phyloP scores from a whole-genome alignment of 2,113 vertebrate genomes.

The Osmerus eperlanus region DNA sequence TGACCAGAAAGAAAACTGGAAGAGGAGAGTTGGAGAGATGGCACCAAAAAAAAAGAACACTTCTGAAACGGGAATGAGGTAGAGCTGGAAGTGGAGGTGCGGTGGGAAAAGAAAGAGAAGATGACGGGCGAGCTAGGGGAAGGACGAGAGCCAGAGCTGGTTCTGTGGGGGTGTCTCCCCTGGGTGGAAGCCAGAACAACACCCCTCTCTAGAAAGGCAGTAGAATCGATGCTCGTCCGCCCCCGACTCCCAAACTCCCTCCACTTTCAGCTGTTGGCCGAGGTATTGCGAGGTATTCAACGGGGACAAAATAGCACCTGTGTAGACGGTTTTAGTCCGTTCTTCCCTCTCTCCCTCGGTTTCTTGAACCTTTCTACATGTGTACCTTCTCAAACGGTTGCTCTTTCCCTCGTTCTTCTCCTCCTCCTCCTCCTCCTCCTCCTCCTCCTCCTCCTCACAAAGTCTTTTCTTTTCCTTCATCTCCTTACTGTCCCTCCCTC shows the following conservation, averaged over 20 bases:
- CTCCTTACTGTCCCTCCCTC: too few species aligned
- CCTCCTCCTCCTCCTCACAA: too few species aligned
- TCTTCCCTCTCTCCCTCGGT: not conserved
- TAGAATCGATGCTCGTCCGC: conserved; percentile 36
- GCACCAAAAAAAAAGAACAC: too few species aligned
- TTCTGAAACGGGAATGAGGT: not conserved
- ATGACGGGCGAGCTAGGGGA: too few species aligned
- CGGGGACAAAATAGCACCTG: too few species aligned
- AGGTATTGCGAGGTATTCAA: too few species aligned
- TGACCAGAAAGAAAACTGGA: too few species aligned
- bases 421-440: too few species aligned
- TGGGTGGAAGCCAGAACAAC: conserved; percentile 30
- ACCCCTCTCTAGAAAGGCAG: conserved; percentile 21
- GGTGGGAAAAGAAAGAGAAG: not conserved
- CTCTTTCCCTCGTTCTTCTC: too few species aligned
- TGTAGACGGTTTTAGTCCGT: not conserved
- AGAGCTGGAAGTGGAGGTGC: too few species aligned
- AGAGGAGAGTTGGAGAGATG: not conserved
- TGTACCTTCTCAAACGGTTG: not conserved
- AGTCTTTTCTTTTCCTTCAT: too few species aligned
- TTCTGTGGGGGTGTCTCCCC: conserved; percentile 29
- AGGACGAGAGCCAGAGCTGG: not conserved
- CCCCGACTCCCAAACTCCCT: not conserved
- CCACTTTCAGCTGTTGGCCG: too few species aligned
- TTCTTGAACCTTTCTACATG: not conserved